These are phyloP conservation scores for Siphonodentalium dalli DNA, from an alignment of 2,888 invertebrate genomes.

Conservation along the genomic window DNA sequence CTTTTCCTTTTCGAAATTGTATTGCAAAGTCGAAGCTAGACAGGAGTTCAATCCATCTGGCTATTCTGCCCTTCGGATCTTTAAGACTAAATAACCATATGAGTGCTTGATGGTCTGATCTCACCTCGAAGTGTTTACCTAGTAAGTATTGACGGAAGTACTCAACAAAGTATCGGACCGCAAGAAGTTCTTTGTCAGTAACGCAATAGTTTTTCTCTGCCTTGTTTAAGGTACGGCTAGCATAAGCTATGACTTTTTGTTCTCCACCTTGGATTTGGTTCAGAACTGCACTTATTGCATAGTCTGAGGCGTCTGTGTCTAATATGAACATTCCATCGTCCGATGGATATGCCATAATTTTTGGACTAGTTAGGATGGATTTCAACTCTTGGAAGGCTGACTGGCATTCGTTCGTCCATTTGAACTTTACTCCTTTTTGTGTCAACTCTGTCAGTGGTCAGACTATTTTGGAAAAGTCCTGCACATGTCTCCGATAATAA, in stretches of 20 bases:
- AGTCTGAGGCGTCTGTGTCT: conserved; percentile 4
- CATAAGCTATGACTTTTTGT: conserved; percentile 1
- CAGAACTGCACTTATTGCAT: not conserved
- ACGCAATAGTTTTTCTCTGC: conserved; percentile 1
- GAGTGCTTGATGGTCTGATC: conserved; percentile 12
- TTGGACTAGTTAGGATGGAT: not conserved
- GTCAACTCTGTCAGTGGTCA: not conserved
- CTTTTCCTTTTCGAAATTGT: conserved; percentile 19
- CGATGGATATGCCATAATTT: conserved; percentile 4
- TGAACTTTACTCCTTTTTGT: not conserved
- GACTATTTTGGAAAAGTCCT: conserved; percentile 11
- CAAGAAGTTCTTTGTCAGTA: conserved; percentile 2
- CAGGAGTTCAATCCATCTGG: conserved; percentile 25
- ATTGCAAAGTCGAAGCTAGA: conserved; percentile 16
- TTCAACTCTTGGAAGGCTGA: not conserved
- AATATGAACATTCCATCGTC: not conserved
- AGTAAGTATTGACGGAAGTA: conserved; percentile 9
- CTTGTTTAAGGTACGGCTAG: conserved; percentile 4
- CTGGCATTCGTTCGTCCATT: not conserved
- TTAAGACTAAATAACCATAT: conserved; percentile 8
- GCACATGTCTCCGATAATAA: conserved; percentile 9
- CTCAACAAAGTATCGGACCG: conserved; percentile 2
- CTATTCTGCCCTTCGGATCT: conserved; percentile 9
- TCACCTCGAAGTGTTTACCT: conserved; percentile 1
- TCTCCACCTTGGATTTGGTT: not conserved